Evolutionary conservation across 1,140 invertebrate genomes (phyloP), one percentile per base, ranked within the genome.

Genomic region (Hyles vespertilio): DNA sequence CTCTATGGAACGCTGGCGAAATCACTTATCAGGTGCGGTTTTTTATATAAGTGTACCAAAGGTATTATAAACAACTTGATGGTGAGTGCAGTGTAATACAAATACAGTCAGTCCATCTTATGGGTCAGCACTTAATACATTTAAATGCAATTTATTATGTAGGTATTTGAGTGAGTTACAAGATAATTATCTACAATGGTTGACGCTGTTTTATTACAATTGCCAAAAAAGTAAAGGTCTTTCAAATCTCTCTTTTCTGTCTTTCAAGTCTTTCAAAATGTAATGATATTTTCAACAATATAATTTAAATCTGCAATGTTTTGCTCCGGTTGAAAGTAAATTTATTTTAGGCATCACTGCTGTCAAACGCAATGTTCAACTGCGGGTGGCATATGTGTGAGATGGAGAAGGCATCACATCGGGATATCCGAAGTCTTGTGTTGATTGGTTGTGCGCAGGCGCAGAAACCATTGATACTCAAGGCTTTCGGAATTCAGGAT

Each of bases 1-100:
- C 81, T 66, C 65, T 85, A 32, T 87, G 84, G 81, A 87, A 87
- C 36, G 80, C 84, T 0, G 84, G 84, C 3, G 84, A 87, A 69
- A 71, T 87, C 7, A 84, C 84, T 36, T 79, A 87, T 69, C 79
- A 87, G 81, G 84, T 85, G 67, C 54, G 12, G 62, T 58, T 47
- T 6, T 56, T 32, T 33, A 40, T 22, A 22, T 22, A 51, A 51
- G 52, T 43, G 34, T 49, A 6, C 48, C 47, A 4, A 33, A 48
- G 34, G 46, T 48, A 48, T n/a, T 48, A 48, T 2, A 11, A 48
- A 22, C 10, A 5, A 48, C 2, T 11, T 22, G 11, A 46, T 9
- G 44, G 44, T 46, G 6, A 11, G 3, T 46, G 9, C 9, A 11
- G 3, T 9, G 7, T 5, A 45, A 7, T 8, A 46, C 11, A 46